Percentiles rank a stretch among this genome's conserved stretches.
These are phyloP conservation scores for Paragorgia papillata DNA, from an alignment of 92 coral and sea anemone species.

Conservation along the genomic window DNA sequence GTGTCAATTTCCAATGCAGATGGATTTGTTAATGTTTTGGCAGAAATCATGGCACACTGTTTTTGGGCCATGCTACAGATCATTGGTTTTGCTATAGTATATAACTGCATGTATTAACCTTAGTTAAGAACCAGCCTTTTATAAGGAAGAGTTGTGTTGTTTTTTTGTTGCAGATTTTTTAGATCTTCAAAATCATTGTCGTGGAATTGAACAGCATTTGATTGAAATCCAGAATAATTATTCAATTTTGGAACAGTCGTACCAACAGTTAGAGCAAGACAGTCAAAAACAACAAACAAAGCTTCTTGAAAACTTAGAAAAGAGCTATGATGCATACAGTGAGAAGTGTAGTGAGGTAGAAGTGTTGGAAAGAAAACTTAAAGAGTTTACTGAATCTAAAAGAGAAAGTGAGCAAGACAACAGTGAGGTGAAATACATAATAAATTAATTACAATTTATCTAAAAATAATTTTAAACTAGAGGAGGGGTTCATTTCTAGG, in stretches of 20 bases:
- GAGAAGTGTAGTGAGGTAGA: constrained; percentile 70
- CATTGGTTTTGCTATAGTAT: no score
- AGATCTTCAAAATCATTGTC: constrained; percentile 33
- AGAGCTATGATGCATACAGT: constrained; percentile 66
- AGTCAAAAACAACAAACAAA: constrained; percentile 24
- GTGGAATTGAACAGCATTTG: constrained; percentile 39
- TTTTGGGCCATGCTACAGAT: no score
- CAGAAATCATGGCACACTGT: no score
- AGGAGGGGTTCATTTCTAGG: no score
- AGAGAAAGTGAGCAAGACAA: neutral
- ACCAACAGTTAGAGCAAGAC: constrained; percentile 13
- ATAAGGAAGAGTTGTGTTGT: no score
- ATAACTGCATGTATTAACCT: no score
- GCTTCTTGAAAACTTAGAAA: constrained; percentile 46
- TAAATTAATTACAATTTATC: no score
- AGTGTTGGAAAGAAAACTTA: constrained; percentile 52
- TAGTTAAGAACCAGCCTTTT: no score
- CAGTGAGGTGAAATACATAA: neutral
- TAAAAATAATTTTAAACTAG: no score
- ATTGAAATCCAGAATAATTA: constrained; percentile 21
- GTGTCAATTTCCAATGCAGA: no score
- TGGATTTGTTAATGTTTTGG: no score
- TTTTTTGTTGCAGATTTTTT: constrained; percentile 38
- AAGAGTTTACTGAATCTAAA: neutral
- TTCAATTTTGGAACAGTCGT: neutral